Base-by-base conservation (phyloP, 2,888 invertebrate species). In the Torymus auratus region DNA sequence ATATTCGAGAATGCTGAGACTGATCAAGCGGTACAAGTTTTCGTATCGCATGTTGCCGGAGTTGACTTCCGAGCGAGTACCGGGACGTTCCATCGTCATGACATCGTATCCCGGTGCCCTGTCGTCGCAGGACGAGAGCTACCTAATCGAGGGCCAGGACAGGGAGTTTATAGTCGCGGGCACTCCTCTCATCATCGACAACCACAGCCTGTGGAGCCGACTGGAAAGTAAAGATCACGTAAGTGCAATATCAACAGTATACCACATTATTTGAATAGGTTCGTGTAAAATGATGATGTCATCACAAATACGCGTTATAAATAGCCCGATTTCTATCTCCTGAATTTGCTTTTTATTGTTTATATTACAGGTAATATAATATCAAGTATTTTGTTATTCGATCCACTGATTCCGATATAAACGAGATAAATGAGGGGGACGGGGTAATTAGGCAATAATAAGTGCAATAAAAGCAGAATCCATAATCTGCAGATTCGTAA, bases 21-120 rank as follows among this genome's bases (percentile, higher is more conserved):
- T 97, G 55, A 92, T 96, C 87, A 98, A 98, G 90, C 94, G 94
- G 78, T 98, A 98, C 91, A 95, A 95, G 86, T 94, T 98, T 72
- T 94, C 94, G 82, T 96, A 94, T 89, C 95, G 95, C 84, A 90
- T 92, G 70, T 93, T 93, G 13, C 91, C 93, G 2, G 91, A 91
- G 1, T 64, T 15, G 12, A 71, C 50, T 11, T 68, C 76, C n/a
- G 75, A 84, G 12, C 89, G 92, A 2, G 93, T 96, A 23, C 94
- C 96, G 0, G 95, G 95, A 0, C 92, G 92, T 60, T 93, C 94
- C 3, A 93, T 96, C 23, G 93, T 94, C 12, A 96, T 97, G 91
- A 95, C 96, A 0, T 95, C 97, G 0, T 97, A 96, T 89, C 97
- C 97, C 0, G 97, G 96, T 12, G 94, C 95, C 14, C 88, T 97